Evolutionary conservation across 2,888 invertebrate species (phyloP).

Genomic region (Priocnemis perturbator): DNA sequence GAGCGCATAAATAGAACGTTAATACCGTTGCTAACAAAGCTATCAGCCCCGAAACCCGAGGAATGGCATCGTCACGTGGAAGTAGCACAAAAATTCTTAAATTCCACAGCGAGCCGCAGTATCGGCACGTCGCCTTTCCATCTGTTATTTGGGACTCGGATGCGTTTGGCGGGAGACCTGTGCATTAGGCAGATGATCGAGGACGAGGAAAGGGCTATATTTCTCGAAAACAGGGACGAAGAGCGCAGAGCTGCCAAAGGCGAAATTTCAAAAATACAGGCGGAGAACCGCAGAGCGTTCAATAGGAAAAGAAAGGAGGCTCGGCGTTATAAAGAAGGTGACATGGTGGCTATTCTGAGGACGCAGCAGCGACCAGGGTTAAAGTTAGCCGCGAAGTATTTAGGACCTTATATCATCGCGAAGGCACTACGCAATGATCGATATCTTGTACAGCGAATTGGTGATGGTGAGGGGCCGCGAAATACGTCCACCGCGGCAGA

Average conservation of each 20-base stretch:
- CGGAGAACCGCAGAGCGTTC: too few species aligned
- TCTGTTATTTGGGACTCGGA: slow-evolving; percentile 21
- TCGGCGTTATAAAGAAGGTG: not conserved
- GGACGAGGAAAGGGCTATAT: slow-evolving; percentile 6
- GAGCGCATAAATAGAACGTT: slow-evolving; percentile 32
- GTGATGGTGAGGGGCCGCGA: too few species aligned
- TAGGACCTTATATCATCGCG: too few species aligned
- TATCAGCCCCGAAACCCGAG: slow-evolving; percentile 52
- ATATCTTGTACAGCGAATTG: too few species aligned
- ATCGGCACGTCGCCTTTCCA: slow-evolving; percentile 28
- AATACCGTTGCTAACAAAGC: slow-evolving; percentile 62
- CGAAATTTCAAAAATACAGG: slow-evolving; percentile 22
- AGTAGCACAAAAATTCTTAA: not conserved
- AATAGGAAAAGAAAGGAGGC: slow-evolving; percentile 17
- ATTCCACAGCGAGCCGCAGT: slow-evolving; percentile 3
- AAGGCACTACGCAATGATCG: too few species aligned
- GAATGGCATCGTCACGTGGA: slow-evolving; percentile 52
- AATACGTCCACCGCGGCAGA: too few species aligned
- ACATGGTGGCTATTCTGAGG: slow-evolving; percentile 30
- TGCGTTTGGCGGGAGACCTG: slow-evolving; percentile 3
- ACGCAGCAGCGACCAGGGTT: slow-evolving; percentile 21
- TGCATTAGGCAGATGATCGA: slow-evolving; percentile 20
- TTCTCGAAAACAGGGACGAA: too few species aligned
- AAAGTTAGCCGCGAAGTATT: too few species aligned
- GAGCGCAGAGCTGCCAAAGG: not conserved